Evolutionary conservation across 1,140 invertebrate species (phyloP), one percentile per base, ranked within the genome.

Genomic region (Druon quercuslanigerum): DNA sequence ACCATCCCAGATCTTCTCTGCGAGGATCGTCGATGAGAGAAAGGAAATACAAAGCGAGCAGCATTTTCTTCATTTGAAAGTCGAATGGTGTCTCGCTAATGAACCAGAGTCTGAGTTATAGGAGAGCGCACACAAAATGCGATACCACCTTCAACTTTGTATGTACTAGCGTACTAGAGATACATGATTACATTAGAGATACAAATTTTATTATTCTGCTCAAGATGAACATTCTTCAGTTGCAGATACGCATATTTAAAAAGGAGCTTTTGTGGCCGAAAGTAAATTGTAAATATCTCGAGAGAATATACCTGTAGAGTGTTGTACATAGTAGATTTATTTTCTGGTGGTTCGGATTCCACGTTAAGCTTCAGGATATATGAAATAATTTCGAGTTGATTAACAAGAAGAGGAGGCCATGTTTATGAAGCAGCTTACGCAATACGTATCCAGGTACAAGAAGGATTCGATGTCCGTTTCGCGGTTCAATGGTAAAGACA

Each of bases 401-500:
- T 40, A 33, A 66, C 40, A 7, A 33, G 25, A 16, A 66, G 60
- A 33, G n/a, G n/a, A 25, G 16, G 60, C 33, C 46, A 66, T 33
- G 1, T 66, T n/a, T 8, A 66, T 66, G 25, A 66, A 40, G 57
- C 60, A 66, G 40, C 60, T 12, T 11, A n/a, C 20, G 40, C 40
- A 46, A 46, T 46, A 66, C 60, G 60, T 20, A 66, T 66, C 60
- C 60, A 40, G 60, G 60, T 66, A 66, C 60, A 66, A 66, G 25
- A 4, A 33, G 4, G 25, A 66, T 66, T 66, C 60, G 60, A 40
- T 66, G 60, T 46, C 40, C 33, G 79, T 84, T 84, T 82, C 79
- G 80, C 79, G 81, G 78, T 82, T 79, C 81, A 78, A 54, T 78
- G 81, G 73, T 56, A 57, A 74, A 79, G 79, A 71, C 77, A 78